Conservation (phyloP, 1,140 invertebrate species). For the Micrasema minimum region DNA sequence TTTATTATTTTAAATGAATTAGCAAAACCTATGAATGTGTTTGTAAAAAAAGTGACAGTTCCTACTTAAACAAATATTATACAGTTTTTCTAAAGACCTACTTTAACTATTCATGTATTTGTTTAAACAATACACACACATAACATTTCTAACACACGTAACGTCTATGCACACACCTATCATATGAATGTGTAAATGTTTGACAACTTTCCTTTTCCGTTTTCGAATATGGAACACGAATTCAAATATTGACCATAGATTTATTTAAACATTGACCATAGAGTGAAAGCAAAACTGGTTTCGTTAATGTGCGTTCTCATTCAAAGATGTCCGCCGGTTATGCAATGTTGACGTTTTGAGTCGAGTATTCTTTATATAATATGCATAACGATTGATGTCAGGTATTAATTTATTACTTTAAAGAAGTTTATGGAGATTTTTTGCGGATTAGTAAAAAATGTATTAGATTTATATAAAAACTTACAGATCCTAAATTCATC, state of each 20-base stretch:
- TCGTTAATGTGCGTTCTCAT: conserved; percentile 15
- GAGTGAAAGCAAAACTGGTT: conserved; percentile 37
- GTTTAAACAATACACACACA: not conserved
- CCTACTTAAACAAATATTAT: no score
- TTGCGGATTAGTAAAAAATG: no score
- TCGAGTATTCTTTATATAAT: conserved; percentile 21
- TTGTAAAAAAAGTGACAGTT: no score
- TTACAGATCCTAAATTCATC: no score
- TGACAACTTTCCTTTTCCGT: conserved; percentile 37
- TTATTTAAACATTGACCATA: conserved; percentile 39
- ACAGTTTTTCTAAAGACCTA: not conserved
- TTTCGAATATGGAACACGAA: conserved; percentile 26
- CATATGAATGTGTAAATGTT: not conserved
- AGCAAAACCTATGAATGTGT: no score
- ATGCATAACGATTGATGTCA: not conserved
- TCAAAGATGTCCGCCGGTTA: conserved; percentile 19
- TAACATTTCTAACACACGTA: not conserved
- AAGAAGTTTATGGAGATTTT: no score
- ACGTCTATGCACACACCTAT: no score
- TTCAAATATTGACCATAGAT: conserved; percentile 39
- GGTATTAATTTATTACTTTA: no score
- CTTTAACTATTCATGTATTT: not conserved
- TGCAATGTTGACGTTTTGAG: conserved; percentile 14
- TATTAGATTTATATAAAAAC: no score
- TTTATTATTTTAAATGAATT: no score